These are phyloP conservation scores for Odontocolon sp. DNA, from an alignment of 2,888 invertebrate species.

Conservation along the genomic window DNA sequence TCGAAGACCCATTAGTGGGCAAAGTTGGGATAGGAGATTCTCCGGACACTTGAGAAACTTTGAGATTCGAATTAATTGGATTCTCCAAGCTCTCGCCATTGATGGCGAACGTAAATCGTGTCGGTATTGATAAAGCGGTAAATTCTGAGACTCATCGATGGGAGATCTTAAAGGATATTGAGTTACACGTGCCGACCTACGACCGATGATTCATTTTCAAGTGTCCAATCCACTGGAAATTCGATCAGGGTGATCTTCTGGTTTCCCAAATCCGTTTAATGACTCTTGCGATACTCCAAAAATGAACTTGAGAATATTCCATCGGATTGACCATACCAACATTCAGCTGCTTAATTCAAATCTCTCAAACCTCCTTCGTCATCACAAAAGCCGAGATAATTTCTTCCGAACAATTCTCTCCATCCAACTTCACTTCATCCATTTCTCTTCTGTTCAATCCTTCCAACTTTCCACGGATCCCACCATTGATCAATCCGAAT, in stretches of 20 bases:
- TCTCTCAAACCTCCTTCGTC: no score
- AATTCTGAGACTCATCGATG: not conserved
- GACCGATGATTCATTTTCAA: not conserved
- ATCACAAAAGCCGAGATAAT: no score
- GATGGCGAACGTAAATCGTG: not conserved
- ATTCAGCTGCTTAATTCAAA: no score
- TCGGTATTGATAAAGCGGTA: no score
- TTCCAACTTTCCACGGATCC: not conserved
- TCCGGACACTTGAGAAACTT: not conserved
- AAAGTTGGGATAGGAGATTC: no score
- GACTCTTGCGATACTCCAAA: not conserved
- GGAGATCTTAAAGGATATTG: not conserved
- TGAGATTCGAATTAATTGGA: not conserved
- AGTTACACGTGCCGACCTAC: not conserved
- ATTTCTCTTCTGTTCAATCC: not conserved
- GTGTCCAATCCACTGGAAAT: not conserved
- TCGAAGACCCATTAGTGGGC: no score
- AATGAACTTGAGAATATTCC: not conserved
- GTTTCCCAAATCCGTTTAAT: not conserved
- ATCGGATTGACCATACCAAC: no score
- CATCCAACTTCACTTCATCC: not conserved
- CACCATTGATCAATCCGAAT: slow-evolving; percentile 35
- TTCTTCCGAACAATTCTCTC: no score
- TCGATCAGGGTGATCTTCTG: not conserved
- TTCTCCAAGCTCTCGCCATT: not conserved